Conservation (phyloP, 2,888 invertebrate species). For the Cosmia pyralina region DNA sequence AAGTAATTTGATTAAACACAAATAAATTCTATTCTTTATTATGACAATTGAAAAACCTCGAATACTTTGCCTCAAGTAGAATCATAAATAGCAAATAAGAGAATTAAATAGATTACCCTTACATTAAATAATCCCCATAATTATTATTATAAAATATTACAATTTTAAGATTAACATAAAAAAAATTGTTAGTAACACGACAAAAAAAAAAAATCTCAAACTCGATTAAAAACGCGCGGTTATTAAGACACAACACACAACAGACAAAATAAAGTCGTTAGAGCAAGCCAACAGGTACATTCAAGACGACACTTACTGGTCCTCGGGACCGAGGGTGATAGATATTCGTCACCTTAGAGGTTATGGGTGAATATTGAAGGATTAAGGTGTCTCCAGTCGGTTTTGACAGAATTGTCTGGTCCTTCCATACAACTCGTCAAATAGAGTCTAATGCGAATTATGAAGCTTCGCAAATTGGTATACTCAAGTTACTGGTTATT, state of each 20-base stretch:
- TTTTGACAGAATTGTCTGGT: not conserved
- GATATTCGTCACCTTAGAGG: not conserved
- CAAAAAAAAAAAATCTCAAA: slow-evolving; percentile 33
- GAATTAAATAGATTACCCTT: not conserved
- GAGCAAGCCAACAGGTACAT: slow-evolving; percentile 70
- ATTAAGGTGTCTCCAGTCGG: not conserved
- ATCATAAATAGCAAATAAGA: not conserved
- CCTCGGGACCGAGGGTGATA: not conserved
- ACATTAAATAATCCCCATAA: too few relatives aligned
- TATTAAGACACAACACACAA: slow-evolving; percentile 64
- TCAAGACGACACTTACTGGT: slow-evolving; percentile 62
- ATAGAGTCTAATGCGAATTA: not conserved
- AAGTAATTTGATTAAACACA: slow-evolving; percentile 39
- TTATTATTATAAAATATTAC: not conserved
- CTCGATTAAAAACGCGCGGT: slow-evolving; percentile 41
- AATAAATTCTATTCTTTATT: slow-evolving; percentile 1
- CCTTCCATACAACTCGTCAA: not conserved
- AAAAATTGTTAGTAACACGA: slow-evolving; percentile 56
- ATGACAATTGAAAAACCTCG: not conserved
- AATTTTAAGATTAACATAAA: slow-evolving; percentile 10
- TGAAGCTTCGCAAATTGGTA: not conserved
- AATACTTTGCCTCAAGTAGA: not conserved
- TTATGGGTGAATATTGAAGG: not conserved
- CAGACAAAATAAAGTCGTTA: slow-evolving; percentile 57
- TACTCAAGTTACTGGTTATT: too few relatives aligned